phyloP scores from a whole-genome alignment of 2,888 invertebrate genomes.

The Habroteleia sp. region DNA sequence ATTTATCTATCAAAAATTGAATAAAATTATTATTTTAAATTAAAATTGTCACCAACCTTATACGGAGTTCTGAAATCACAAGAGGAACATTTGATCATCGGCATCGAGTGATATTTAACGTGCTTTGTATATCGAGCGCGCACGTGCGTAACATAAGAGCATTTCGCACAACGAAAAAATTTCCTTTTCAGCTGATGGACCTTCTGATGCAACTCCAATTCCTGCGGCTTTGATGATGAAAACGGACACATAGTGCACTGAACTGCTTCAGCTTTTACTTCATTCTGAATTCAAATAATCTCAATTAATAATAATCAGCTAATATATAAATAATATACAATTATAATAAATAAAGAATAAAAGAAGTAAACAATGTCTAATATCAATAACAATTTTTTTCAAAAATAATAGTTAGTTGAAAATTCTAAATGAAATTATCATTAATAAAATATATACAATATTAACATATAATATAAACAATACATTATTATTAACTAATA shows the following conservation, averaged over 20 bases:
- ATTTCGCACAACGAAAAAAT: conserved; percentile 93
- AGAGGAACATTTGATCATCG: conserved; percentile 95
- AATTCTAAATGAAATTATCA: too few species aligned
- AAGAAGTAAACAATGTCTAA: too few species aligned
- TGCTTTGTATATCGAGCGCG: conserved; percentile 95
- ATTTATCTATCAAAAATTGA: too few species aligned
- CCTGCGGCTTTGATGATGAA: conserved; percentile 85
- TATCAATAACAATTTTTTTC: too few species aligned
- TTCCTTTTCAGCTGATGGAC: conserved; percentile 89
- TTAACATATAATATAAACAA: too few species aligned
- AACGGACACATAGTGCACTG: conserved; percentile 87
- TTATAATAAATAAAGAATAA: too few species aligned
- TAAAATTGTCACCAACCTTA: conserved; percentile 76
- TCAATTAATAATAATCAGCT: too few species aligned
- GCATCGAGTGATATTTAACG: conserved; percentile 96
- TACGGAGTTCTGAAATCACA: conserved; percentile 95
- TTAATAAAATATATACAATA: too few species aligned
- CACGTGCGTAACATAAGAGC: conserved; percentile 95
- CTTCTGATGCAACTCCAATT: conserved; percentile 87
- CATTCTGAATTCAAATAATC: conserved; percentile 4
- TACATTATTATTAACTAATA: too few species aligned
- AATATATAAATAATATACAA: too few species aligned
- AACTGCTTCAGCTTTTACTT: conserved; percentile 14
- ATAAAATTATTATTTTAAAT: too few species aligned
- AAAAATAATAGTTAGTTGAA: too few species aligned